Evolutionary conservation across 53 echinoderm and acorn worm species (phyloP).

Genomic region (Glandiceps talaboti): DNA sequence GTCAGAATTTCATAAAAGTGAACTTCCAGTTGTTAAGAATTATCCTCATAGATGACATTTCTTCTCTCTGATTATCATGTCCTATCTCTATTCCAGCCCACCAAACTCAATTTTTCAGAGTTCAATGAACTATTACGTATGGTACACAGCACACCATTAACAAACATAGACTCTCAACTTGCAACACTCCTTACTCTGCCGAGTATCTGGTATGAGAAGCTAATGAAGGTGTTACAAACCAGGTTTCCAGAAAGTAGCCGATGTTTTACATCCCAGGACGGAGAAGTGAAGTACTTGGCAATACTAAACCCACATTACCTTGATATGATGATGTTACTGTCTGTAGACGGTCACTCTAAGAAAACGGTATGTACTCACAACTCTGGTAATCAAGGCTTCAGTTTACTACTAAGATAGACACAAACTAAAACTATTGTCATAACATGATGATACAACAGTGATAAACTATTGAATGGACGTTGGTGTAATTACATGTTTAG

Average conservation of each 20-base stretch:
- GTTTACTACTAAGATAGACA: no score
- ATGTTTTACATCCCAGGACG: conserved; percentile 59
- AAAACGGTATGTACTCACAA: conserved; percentile 30
- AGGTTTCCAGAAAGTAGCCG: conserved; percentile 35
- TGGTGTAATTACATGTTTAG: no score
- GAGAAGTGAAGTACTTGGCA: conserved; percentile 54
- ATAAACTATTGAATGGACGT: no score
- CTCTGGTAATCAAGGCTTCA: no score
- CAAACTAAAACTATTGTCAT: no score
- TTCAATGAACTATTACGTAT: conserved; percentile 84
- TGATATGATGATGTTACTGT: conserved; percentile 80
- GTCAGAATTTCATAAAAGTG: no score
- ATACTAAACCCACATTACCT: conserved; percentile 54
- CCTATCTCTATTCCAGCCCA: no score
- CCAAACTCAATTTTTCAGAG: conserved; percentile 60
- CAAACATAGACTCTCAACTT: conserved; percentile 46
- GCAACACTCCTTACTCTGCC: conserved; percentile 48
- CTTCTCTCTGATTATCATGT: no score
- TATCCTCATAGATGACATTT: no score
- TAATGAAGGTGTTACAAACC: conserved; percentile 49
- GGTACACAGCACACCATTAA: conserved; percentile 56
- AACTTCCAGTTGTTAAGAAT: no score
- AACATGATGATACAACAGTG: no score
- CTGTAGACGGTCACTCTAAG: conserved; percentile 57
- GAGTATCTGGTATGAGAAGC: conserved; percentile 54